Base-by-base conservation (phyloP, 1,140 invertebrate genomes). In the Parasteatoda tepidariorum region DNA sequence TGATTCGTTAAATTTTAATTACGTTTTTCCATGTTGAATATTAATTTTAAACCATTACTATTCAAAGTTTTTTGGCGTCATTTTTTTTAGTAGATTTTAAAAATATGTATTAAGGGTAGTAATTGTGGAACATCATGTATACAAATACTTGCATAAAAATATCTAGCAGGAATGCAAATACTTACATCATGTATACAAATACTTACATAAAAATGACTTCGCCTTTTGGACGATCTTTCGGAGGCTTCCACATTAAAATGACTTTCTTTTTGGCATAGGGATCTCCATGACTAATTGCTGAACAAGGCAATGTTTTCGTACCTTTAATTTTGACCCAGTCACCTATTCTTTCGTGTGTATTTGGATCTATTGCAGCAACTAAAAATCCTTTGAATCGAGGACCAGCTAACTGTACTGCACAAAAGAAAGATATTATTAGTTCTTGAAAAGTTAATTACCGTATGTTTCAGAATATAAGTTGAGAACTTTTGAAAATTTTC, bases 141-240 rank as follows among this genome's bases (percentile, higher is more conserved):
- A n/a, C n/a, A n/a, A n/a, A n/a, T n/a, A n/a, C n/a, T n/a, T n/a
- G n/a, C n/a, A n/a, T n/a, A n/a, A n/a, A n/a, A n/a, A n/a, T n/a
- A n/a, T n/a, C n/a, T n/a, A n/a, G n/a, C n/a, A n/a, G n/a, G n/a
- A n/a, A n/a, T n/a, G n/a, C n/a, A n/a, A n/a, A n/a, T n/a, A n/a
- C n/a, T n/a, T n/a, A n/a, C n/a, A n/a, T n/a, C n/a, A n/a, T n/a
- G n/a, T n/a, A n/a, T n/a, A n/a, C 15, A 68, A 54, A 76, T 57
- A 84, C 83, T 84, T 83, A 85, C 86, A 85, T 81, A 70, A 86
- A 86, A 59, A 84, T 83, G 7, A 86, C 86, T 54, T 86, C 71
- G 18, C 86, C 86, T 24, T 85, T 54, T 26, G 70, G 48, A 28
- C 61, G 24, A 34, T 85, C 78, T 66, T 64, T 55, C 18, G 85